Conservation (phyloP, 2,797 vertebrate species). For the Pangasius mekongensis region DNA sequence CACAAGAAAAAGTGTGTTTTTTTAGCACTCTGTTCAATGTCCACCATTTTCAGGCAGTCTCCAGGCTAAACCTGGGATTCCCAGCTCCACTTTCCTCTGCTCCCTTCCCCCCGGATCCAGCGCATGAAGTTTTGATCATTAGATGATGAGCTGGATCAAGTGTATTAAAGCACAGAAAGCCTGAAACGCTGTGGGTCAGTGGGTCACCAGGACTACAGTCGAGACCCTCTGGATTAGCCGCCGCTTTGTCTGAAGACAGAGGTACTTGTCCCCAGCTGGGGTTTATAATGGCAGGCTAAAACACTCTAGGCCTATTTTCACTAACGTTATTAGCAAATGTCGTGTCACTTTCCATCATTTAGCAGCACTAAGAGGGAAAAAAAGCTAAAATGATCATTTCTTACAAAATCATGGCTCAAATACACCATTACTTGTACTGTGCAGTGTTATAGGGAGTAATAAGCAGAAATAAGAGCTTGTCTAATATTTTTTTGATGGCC, state of each 20-base stretch:
- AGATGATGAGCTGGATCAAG: background rate
- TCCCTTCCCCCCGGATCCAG: background rate
- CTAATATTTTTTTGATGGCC: background rate
- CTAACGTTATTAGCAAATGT: conserved; percentile 27
- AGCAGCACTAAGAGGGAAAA: background rate
- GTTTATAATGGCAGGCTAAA: conserved; percentile 12
- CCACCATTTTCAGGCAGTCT: background rate
- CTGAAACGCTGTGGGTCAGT: background rate
- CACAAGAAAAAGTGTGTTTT: too few species aligned
- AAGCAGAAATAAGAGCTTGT: background rate
- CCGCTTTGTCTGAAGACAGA: background rate
- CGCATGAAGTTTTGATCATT: conserved; percentile 7
- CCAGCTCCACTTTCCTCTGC: background rate
- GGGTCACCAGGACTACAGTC: background rate
- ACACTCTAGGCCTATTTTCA: conserved; percentile 10
- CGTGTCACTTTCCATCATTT: conserved; percentile 9
- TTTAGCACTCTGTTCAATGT: background rate
- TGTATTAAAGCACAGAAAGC: background rate
- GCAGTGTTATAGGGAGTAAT: background rate
- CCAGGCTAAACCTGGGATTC: background rate
- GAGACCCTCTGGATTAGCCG: background rate
- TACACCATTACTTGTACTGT: background rate
- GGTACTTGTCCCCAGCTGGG: conserved; percentile 14
- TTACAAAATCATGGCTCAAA: background rate
- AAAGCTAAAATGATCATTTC: conserved; percentile 6